phyloP scores from a whole-genome alignment of 2,888 invertebrate genomes.

The Imbricaverruca yamaguchii region DNA sequence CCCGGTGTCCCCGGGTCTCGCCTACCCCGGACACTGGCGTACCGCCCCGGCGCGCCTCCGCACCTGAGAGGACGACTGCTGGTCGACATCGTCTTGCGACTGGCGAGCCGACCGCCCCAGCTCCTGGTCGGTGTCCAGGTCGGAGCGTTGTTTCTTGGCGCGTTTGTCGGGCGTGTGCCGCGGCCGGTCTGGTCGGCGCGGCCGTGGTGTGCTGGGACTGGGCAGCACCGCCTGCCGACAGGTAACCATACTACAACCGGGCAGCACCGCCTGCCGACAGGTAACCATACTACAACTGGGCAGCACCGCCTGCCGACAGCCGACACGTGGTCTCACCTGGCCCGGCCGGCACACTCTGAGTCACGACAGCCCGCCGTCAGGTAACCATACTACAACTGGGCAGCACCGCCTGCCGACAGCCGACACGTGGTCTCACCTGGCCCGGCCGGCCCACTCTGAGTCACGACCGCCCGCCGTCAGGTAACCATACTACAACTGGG shows the following conservation, averaged over 20 bases:
- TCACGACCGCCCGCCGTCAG: too few relatives aligned
- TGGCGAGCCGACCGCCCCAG: slow-evolving; percentile 36
- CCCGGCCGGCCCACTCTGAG: too few relatives aligned
- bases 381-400: too few relatives aligned
- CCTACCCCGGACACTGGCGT: too few relatives aligned
- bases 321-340: slow-evolving; percentile 8
- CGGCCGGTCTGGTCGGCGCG: slow-evolving; percentile 40
- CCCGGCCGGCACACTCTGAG: too few relatives aligned
- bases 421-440: slow-evolving; percentile 8
- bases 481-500: too few relatives aligned
- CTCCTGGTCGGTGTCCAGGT: slow-evolving; percentile 36
- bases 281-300: too few relatives aligned
- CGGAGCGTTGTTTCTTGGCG: slow-evolving; percentile 50
- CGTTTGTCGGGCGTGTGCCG: slow-evolving; percentile 46
- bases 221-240: slow-evolving; percentile 54
- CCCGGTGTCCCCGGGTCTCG: too few relatives aligned
- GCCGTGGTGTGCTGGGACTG: slow-evolving; percentile 46
- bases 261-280: slow-evolving; percentile 52
- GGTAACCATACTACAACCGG: too few relatives aligned
- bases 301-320: slow-evolving; percentile 45
- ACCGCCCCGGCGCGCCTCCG: too few relatives aligned
- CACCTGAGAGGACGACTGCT: too few relatives aligned
- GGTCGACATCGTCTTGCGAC: neutral
- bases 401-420: slow-evolving; percentile 45
- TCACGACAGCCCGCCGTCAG: too few relatives aligned